Evolutionary conservation across 2,888 invertebrate genomes (phyloP).

Genomic region (Andrena bicolor): DNA sequence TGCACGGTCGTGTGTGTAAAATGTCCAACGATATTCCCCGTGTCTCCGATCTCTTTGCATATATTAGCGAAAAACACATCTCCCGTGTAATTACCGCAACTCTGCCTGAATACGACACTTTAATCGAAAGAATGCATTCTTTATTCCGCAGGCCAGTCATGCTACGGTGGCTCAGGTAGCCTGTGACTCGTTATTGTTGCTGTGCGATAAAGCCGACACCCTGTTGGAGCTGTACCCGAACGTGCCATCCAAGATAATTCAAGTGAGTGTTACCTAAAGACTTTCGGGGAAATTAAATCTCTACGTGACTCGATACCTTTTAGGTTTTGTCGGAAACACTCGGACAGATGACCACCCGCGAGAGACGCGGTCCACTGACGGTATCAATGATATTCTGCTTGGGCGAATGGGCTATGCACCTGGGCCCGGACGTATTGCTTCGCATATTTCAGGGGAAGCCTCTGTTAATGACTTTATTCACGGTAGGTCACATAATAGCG

Average conservation of each 20-base stretch:
- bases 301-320: neutral
- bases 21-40: slow-evolving; percentile 26
- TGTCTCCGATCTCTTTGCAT: slow-evolving; percentile 35
- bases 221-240: slow-evolving; percentile 91
- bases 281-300: neutral
- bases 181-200: slow-evolving; percentile 91
- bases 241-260: slow-evolving; percentile 88
- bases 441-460: slow-evolving; percentile 86
- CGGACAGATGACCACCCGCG: slow-evolving; percentile 85
- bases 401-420: slow-evolving; percentile 97
- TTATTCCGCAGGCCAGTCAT: slow-evolving; percentile 78
- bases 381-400: slow-evolving; percentile 94
- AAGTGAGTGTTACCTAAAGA: slow-evolving; percentile 80
- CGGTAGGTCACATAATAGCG: slow-evolving; percentile 85
- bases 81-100: neutral
- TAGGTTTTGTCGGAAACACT: slow-evolving; percentile 86
- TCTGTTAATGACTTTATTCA: slow-evolving; percentile 90
- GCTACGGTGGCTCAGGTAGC: slow-evolving; percentile 92
- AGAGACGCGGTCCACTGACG: slow-evolving; percentile 87
- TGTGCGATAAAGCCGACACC: slow-evolving; percentile 92
- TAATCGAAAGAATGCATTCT: neutral
- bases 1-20: slow-evolving; percentile 49
- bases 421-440: slow-evolving; percentile 89
- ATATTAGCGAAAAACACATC: slow-evolving; percentile 28
- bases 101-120: neutral